Evolutionary conservation across 1,140 invertebrate genomes (phyloP).

Genomic region (Pristionchus pacificus): DNA sequence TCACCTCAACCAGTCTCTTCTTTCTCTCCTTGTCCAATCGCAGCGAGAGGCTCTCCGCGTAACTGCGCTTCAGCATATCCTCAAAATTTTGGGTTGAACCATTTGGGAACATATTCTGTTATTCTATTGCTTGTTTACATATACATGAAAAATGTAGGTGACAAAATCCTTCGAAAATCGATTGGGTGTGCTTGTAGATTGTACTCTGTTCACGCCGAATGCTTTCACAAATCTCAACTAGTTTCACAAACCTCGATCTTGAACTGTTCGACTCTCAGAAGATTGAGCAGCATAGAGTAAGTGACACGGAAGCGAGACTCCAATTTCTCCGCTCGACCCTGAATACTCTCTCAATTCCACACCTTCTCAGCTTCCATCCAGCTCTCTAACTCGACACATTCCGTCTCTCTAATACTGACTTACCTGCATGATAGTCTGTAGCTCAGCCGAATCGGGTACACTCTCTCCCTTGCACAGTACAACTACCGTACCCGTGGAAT

Average conservation of each 20-base stretch:
- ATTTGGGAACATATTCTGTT: too few species aligned
- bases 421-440: slow-evolving; percentile 28
- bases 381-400: too few species aligned
- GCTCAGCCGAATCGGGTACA: slow-evolving; percentile 20
- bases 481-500: slow-evolving; percentile 87
- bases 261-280: slow-evolving; percentile 73
- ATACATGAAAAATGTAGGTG: too few species aligned
- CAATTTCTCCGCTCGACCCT: slow-evolving; percentile 60
- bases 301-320: slow-evolving; percentile 87
- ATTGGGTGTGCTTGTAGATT: too few species aligned
- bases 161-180: too few species aligned
- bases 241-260: slow-evolving; percentile 69
- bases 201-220: too few species aligned
- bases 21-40: slow-evolving; percentile 13
- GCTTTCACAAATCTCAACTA: too few species aligned
- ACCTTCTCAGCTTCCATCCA: too few species aligned
- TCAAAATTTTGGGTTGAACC: too few species aligned
- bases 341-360: too few species aligned
- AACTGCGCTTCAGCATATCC: slow-evolving; percentile 69
- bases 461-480: slow-evolving; percentile 68
- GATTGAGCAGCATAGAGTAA: slow-evolving; percentile 87
- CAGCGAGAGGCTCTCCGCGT: slow-evolving; percentile 35
- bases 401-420: too few species aligned
- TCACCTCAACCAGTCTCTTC: slow-evolving; percentile 8
- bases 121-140: too few species aligned